Conservation (phyloP, 1,140 invertebrate species). For the Phymorhynchus buccinoides region DNA sequence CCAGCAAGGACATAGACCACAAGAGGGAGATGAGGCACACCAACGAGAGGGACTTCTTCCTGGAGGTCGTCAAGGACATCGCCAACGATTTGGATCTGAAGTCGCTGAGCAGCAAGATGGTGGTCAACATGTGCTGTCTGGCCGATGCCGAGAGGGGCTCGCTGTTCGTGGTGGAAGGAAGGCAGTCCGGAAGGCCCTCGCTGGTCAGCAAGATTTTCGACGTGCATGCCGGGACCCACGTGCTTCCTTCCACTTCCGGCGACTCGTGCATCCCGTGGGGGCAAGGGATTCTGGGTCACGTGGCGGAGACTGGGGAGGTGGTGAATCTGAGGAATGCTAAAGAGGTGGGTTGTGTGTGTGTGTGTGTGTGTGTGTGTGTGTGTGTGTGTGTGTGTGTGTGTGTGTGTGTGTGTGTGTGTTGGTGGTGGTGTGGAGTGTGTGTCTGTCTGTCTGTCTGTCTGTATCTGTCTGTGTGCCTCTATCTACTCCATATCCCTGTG, state of each 20-base stretch:
- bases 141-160: constrained; percentile 93
- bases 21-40: constrained; percentile 76
- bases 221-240: constrained; percentile 80
- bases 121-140: constrained; percentile 94
- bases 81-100: constrained; percentile 95
- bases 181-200: constrained; percentile 79
- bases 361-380: not conserved
- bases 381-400: not conserved
- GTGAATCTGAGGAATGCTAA: constrained; percentile 85
- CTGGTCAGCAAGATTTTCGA: constrained; percentile 95
- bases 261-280: constrained; percentile 78
- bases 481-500: too few relatives aligned
- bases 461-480: constrained; percentile 24
- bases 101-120: constrained; percentile 93
- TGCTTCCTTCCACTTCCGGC: constrained; percentile 81
- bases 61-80: constrained; percentile 96
- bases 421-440: not conserved
- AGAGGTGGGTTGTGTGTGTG: constrained; percentile 41
- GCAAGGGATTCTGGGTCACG: constrained; percentile 91
- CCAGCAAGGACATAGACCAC: constrained; percentile 66
- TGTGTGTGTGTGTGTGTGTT: constrained; percentile 30
- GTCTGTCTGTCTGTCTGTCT: constrained; percentile 15
- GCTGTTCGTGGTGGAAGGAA: constrained; percentile 89
- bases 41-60: constrained; percentile 94
- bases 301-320: constrained; percentile 90